phyloP scores from a whole-genome alignment of 2,797 vertebrate genomes.

The Myotis findleyi region DNA sequence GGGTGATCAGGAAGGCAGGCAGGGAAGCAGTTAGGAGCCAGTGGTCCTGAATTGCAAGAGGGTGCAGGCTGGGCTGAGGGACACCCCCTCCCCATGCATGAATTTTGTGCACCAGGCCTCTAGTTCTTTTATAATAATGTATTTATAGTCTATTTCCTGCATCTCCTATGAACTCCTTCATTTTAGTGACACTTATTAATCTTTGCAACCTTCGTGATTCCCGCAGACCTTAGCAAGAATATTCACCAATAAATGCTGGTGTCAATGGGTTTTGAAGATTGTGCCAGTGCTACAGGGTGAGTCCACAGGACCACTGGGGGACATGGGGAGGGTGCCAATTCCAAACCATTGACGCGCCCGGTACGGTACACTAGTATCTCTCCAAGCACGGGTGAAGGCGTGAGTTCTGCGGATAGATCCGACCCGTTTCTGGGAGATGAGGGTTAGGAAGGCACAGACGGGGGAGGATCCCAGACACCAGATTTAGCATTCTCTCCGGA shows the following conservation, averaged over 20 bases:
- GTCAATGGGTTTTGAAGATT: neutral
- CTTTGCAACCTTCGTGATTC: neutral
- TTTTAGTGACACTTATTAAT: neutral
- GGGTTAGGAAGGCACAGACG: neutral
- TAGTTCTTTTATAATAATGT: neutral
- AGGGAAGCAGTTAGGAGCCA: too few relatives aligned
- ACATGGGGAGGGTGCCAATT: neutral
- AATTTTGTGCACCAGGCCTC: too few relatives aligned
- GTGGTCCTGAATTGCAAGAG: too few relatives aligned
- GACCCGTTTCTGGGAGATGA: neutral
- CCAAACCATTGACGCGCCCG: neutral
- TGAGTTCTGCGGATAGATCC: too few relatives aligned
- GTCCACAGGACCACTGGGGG: neutral
- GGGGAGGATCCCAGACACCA: conserved; percentile 25
- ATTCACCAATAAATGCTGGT: neutral
- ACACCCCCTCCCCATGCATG: too few relatives aligned
- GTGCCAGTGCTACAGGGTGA: neutral
- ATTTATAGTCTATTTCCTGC: neutral
- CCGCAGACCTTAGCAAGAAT: neutral
- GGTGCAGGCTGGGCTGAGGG: too few relatives aligned
- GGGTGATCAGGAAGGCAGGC: too few relatives aligned
- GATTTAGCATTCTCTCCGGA: conserved; percentile 40
- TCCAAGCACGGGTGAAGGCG: neutral
- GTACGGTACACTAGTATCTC: too few relatives aligned
- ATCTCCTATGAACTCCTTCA: neutral